Conservation (phyloP, 2,113 vertebrate genomes). For the Sisor rabdophorus region DNA sequence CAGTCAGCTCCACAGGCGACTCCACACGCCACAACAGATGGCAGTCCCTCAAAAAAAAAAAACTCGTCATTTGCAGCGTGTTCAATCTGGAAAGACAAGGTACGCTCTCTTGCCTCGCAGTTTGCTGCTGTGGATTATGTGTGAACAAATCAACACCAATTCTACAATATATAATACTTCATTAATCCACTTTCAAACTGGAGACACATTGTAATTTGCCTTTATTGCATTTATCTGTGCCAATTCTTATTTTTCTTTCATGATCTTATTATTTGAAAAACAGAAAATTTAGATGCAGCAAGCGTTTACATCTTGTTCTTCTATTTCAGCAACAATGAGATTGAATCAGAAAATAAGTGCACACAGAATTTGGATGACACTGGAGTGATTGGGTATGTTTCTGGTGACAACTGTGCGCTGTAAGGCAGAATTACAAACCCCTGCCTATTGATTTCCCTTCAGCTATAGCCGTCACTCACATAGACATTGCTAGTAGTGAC, state of each 20-base stretch:
- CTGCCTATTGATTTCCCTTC: constrained; percentile 69
- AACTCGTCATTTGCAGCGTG: constrained; percentile 58
- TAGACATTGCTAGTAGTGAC: constrained; percentile 31
- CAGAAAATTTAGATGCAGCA: neutral
- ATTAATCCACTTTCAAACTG: neutral
- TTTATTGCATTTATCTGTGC: neutral
- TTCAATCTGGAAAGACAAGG: constrained; percentile 57
- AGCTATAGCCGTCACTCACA: constrained; percentile 53
- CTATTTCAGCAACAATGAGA: neutral
- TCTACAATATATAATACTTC: constrained; percentile 23
- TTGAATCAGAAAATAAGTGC: constrained; percentile 32
- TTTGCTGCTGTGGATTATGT: constrained; percentile 52
- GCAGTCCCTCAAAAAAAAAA: constrained; percentile 55
- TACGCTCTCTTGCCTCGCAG: constrained; percentile 47
- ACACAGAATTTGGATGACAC: constrained; percentile 36
- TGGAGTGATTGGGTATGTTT: constrained; percentile 52
- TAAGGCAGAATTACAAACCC: constrained; percentile 64
- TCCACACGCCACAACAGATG: constrained; percentile 67
- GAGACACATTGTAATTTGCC: neutral
- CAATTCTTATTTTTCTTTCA: neutral
- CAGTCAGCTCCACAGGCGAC: constrained; percentile 58
- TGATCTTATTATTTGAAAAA: constrained; percentile 4
- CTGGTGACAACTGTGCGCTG: constrained; percentile 50
- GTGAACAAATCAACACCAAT: constrained; percentile 42
- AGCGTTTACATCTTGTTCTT: neutral